Conservation (phyloP, 2,113 vertebrate genomes). For the Seriola rivoliana region DNA sequence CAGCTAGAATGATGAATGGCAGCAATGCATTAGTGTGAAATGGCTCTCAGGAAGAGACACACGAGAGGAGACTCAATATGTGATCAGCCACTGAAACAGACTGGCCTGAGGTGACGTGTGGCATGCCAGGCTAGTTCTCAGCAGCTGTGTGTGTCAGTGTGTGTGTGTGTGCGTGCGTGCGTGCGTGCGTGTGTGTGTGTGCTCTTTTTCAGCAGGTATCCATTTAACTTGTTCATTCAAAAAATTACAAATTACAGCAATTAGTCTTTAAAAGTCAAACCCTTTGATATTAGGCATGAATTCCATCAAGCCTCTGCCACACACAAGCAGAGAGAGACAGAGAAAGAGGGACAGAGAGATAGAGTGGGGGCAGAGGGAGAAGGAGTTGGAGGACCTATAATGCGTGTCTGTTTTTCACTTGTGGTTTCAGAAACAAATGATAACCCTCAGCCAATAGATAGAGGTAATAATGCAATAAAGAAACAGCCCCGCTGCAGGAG, state of each 20-base stretch:
- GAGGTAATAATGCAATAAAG: constrained; percentile 10
- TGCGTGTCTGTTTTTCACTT: neutral
- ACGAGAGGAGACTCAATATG: neutral
- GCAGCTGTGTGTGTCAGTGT: neutral
- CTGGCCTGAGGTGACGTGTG: neutral
- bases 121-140: neutral
- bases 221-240: neutral
- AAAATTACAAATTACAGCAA: constrained; percentile 1
- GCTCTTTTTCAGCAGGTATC: neutral
- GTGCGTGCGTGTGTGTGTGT: neutral
- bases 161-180: neutral
- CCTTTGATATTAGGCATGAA: constrained; percentile 4
- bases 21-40: constrained; percentile 6
- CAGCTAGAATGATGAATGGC: constrained; percentile 5
- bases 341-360: neutral
- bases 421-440: constrained; percentile 16
- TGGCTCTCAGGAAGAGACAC: neutral
- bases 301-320: neutral
- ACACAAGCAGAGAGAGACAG: neutral
- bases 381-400: neutral
- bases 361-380: neutral
- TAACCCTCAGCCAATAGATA: neutral
- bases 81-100: neutral
- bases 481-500: neutral
- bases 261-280: constrained; percentile 5